These are phyloP conservation scores for Amblyraja radiata DNA, from an alignment of 2,797 vertebrate species.

Conservation along the genomic window DNA sequence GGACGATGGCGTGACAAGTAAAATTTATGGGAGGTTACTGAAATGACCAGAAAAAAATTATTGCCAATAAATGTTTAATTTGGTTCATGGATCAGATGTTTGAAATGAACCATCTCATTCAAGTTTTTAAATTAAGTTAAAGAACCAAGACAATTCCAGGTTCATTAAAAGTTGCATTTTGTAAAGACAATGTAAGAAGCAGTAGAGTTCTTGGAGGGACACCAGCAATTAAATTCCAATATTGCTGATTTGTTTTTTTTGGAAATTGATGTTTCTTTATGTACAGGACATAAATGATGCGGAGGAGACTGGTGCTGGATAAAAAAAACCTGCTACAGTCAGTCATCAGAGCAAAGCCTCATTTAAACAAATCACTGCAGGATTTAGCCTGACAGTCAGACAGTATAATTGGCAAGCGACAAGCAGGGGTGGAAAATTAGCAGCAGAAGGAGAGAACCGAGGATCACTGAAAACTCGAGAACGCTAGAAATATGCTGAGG, in stretches of 20 bases:
- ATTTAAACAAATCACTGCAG: constrained; percentile 13
- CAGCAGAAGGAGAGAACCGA: neutral
- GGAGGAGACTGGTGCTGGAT: neutral
- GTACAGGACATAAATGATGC: neutral
- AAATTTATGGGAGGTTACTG: neutral
- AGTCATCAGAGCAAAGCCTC: neutral
- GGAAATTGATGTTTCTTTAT: neutral
- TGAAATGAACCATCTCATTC: neutral
- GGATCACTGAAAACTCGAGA: neutral
- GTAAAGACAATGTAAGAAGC: neutral
- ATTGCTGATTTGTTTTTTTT: neutral
- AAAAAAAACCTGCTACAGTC: neutral
- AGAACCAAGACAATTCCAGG: neutral
- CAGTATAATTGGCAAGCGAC: neutral
- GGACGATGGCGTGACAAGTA: neutral
- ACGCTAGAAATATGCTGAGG: neutral
- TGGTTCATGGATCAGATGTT: neutral
- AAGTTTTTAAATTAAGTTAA: neutral
- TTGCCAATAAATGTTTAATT: neutral
- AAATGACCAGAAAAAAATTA: neutral
- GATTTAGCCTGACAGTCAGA: neutral
- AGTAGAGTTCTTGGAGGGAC: neutral
- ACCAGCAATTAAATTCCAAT: neutral
- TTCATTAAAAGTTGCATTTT: neutral
- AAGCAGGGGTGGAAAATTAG: neutral